A percentile compares a stretch with the other conserved stretches of the same genome.
These are phyloP conservation scores for Channa argus DNA, from an alignment of 2,113 vertebrate species.

Conservation along the genomic window DNA sequence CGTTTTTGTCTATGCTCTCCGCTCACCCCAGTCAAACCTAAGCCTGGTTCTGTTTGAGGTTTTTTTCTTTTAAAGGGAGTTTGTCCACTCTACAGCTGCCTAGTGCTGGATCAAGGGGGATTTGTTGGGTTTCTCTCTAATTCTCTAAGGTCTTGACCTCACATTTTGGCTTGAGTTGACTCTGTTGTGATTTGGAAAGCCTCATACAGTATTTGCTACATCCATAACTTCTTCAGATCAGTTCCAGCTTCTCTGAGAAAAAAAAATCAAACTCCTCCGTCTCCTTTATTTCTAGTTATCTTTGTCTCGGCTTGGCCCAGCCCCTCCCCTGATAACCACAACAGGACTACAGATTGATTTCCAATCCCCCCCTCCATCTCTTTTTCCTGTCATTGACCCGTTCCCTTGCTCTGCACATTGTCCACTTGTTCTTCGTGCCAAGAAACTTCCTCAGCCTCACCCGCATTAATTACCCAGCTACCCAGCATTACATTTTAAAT, in stretches of 20 bases:
- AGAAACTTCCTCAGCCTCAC: constrained; percentile 48
- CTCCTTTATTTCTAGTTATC: constrained; percentile 26
- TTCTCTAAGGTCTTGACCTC: too few species aligned
- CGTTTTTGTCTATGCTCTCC: too few species aligned
- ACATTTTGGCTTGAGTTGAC: too few species aligned
- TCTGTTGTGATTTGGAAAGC: too few species aligned
- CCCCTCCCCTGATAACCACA: constrained; percentile 41
- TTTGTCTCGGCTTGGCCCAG: constrained; percentile 23
- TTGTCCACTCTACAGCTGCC: too few species aligned
- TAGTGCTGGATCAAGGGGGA: too few species aligned
- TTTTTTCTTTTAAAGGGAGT: too few species aligned
- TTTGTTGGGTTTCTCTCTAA: too few species aligned
- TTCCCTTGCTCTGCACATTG: constrained; percentile 47
- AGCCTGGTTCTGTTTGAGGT: too few species aligned
- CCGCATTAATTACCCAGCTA: constrained; percentile 62
- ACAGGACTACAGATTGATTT: constrained; percentile 68
- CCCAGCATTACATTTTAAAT: constrained; percentile 63
- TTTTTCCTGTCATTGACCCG: constrained; percentile 63
- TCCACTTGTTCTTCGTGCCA: constrained; percentile 36
- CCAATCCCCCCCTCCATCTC: constrained; percentile 49
- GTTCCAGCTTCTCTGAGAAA: constrained; percentile 14
- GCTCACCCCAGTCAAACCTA: too few species aligned
- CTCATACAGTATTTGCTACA: too few species aligned
- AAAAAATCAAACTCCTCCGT: constrained; percentile 17
- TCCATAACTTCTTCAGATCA: constrained; percentile 2